Conservation (phyloP, 2,113 vertebrate species). For the Osmerus mordax region DNA sequence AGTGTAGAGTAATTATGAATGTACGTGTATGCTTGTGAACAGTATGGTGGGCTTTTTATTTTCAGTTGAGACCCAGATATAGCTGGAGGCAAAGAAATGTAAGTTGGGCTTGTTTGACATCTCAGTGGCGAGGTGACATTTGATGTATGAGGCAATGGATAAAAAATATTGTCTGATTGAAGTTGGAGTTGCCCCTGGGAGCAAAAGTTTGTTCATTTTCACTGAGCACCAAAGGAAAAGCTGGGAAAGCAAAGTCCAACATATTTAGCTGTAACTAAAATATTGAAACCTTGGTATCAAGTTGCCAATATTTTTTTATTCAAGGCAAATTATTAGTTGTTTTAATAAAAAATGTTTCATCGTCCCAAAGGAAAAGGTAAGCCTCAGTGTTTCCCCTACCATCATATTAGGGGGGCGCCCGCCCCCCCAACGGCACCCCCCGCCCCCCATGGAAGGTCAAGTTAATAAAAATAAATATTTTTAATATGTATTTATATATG, state of each 20-base stretch:
- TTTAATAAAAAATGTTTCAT: not conserved
- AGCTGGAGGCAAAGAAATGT: not conserved
- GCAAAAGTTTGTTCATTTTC: not conserved
- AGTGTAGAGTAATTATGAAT: not conserved
- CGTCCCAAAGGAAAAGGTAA: no score
- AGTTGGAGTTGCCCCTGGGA: not conserved
- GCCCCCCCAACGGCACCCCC: no score
- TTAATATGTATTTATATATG: no score
- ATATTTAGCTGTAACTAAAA: no score
- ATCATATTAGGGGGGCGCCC: no score
- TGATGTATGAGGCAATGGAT: not conserved
- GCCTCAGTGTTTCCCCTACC: no score
- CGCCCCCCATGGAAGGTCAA: no score
- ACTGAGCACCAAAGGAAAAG: not conserved
- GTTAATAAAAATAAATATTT: no score
- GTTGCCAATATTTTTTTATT: not conserved
- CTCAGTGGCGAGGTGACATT: not conserved
- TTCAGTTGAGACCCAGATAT: not conserved
- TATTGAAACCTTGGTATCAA: no score
- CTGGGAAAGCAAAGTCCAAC: no score
- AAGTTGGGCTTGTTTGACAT: not conserved
- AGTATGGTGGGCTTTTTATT: not conserved
- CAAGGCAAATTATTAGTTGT: not conserved
- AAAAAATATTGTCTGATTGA: not conserved
- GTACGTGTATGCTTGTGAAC: not conserved